A percentile compares a stretch with the other conserved stretches of the same genome.
Conservation (phyloP, 1,140 invertebrate genomes). For the Drosophila watanabei region DNA sequence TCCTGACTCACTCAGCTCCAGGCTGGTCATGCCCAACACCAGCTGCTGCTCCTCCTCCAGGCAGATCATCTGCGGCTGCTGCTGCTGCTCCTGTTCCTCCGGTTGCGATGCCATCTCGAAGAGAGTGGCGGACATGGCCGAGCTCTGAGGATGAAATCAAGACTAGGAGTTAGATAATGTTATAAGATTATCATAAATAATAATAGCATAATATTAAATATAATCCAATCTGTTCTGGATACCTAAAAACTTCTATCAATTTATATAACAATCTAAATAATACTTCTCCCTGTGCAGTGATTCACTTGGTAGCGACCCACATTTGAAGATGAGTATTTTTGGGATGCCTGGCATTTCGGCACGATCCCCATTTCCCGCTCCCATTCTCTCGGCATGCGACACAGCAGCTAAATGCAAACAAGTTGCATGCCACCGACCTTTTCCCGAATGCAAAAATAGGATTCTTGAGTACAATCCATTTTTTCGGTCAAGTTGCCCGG, state of each 20-base stretch:
- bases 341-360: conserved; percentile 73
- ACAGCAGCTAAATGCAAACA: conserved; percentile 40
- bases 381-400: conserved; percentile 37
- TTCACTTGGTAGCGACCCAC: conserved; percentile 72
- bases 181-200: neutral
- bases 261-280: neutral
- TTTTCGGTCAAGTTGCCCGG: conserved; percentile 76
- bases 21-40: conserved; percentile 56
- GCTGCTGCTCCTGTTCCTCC: conserved; percentile 40
- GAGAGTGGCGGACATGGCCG: conserved; percentile 69
- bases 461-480: conserved; percentile 36
- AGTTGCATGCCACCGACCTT: conserved; percentile 76
- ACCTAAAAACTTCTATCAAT: neutral
- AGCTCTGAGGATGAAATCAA: conserved; percentile 23
- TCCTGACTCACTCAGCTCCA: conserved; percentile 63
- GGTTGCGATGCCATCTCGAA: conserved; percentile 62
- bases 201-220: too few species aligned
- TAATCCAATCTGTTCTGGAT: too few species aligned
- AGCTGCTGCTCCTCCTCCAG: conserved; percentile 72
- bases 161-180: neutral
- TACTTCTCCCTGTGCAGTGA: conserved; percentile 38
- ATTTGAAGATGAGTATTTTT: conserved; percentile 71
- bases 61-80: conserved; percentile 12
- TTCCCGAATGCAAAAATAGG: conserved; percentile 55
- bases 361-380: conserved; percentile 23